Evolutionary conservation across 2,113 vertebrate species (phyloP).

Genomic region (Eolophus roseicapilla): DNA sequence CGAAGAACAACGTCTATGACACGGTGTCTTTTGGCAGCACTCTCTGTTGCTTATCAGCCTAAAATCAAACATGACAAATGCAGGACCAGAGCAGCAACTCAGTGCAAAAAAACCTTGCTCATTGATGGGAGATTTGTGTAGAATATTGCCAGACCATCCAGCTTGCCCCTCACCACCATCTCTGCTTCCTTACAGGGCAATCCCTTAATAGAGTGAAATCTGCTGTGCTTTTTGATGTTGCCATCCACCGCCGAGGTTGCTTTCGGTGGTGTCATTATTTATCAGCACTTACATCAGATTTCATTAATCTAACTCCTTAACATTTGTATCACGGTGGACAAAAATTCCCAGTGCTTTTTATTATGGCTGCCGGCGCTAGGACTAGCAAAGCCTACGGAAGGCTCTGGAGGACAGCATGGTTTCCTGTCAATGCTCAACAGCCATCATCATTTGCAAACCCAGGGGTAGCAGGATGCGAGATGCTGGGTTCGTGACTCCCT

Average conservation of each 20-base stretch:
- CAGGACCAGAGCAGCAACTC: background rate
- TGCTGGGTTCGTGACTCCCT: background rate
- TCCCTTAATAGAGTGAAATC: constrained; percentile 29
- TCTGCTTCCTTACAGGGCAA: background rate
- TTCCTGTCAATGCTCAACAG: constrained; percentile 24
- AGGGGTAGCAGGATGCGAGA: background rate
- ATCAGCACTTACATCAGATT: constrained; percentile 53
- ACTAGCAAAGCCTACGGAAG: background rate
- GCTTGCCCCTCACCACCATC: background rate
- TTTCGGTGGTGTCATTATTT: constrained; percentile 57
- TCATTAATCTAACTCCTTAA: constrained; percentile 57
- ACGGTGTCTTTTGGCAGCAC: background rate
- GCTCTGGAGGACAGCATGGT: background rate
- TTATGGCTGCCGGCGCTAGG: background rate
- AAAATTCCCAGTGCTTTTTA: constrained; percentile 27
- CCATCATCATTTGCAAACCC: background rate
- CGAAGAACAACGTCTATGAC: background rate
- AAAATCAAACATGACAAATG: background rate
- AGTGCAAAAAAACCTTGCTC: background rate
- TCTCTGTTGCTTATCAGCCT: background rate
- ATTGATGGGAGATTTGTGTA: background rate
- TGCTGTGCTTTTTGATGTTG: constrained; percentile 31
- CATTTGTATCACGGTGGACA: background rate
- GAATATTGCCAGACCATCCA: background rate
- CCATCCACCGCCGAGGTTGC: background rate